Evolutionary conservation across 2,797 vertebrate species (phyloP).

Genomic region (Antrozous pallidus): DNA sequence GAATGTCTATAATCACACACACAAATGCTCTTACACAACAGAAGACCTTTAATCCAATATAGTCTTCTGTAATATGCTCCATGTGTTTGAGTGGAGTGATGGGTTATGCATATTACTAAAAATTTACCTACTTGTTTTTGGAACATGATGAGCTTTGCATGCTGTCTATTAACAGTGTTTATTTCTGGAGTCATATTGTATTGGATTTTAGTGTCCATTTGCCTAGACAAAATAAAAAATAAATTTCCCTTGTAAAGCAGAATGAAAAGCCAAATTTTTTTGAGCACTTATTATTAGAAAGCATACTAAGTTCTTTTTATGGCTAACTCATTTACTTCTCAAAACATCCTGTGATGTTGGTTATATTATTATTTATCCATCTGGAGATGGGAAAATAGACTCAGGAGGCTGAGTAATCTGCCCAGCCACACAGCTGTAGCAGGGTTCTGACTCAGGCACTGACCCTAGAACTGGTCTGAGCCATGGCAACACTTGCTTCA

Average conservation of each 20-base stretch:
- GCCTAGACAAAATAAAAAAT: slow-evolving; percentile 31
- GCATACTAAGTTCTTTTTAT: not conserved
- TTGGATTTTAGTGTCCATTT: not conserved
- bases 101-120: slow-evolving; percentile 5
- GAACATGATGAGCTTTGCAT: not conserved
- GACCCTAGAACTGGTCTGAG: not conserved
- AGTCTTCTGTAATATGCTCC: slow-evolving; percentile 48
- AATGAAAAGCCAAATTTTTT: not conserved
- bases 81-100: slow-evolving; percentile 42
- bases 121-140: slow-evolving; percentile 40
- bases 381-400: not conserved
- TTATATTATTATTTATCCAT: not conserved
- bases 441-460: not conserved
- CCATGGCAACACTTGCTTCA: no score
- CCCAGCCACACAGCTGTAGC: not conserved
- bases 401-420: not conserved
- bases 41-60: slow-evolving; percentile 56
- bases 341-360: not conserved
- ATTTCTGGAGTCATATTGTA: not conserved
- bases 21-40: slow-evolving; percentile 55
- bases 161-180: not conserved
- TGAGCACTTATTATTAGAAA: not conserved
- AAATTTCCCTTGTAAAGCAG: slow-evolving; percentile 6
- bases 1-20: slow-evolving; percentile 63
- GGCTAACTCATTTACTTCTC: not conserved